Base-by-base conservation (phyloP, 2,888 invertebrate genomes). In the Neoascia interrupta region DNA sequence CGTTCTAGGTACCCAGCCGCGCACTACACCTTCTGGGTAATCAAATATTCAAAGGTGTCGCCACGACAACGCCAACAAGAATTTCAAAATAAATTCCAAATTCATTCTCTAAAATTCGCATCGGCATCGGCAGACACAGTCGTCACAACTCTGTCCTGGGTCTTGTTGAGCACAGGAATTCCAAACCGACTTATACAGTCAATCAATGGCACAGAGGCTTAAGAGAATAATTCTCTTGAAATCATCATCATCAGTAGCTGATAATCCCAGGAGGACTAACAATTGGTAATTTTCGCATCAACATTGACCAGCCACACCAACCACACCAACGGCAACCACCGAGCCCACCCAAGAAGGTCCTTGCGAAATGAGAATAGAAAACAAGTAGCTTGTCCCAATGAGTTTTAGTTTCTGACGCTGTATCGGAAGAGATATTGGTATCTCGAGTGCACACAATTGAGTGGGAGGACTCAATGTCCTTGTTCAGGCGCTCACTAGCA, bases 11-110 rank as follows among this genome's bases (percentile, higher is more conserved):
- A 45, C 6, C 34, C 37, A 26, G 8, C n/a, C n/a, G n/a, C n/a
- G 21, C 13, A 5, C 8, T 6, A 13, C 28, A 2, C 21, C 28
- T n/a, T 23, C 6, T 11, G 4, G 26, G 37, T 51, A 68, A 68
- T 74, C 61, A 54, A 54, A 61, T 74, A 68, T 74, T 36, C 41
- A 36, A 28, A 68, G 49, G 61, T 69, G 69, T 69, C 37, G 45
- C 28, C 5, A 15, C 19, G 36, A 36, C 28, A 51, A 75, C 36
- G 16, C 36, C 13, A 51, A 8, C 31, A 4, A n/a, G 31, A 8
- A 31, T 69, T 49, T 45, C 2, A 16, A n/a, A n/a, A n/a, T n/a
- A 39, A 49, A 13, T 31, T 47, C 19, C 36, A 63, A 43, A 39
- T 63, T 23, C 60, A 34, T 47, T 11, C 13, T 8, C 26, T 13